Percentiles rank a stretch among this genome's conserved stretches.
Conservation (phyloP, 2,113 vertebrate genomes). For the sheep (Ovis aries) region ARS-UI_Ramb_v3.0 NC_056073.1:22401501-22402000, state of each 20-base stretch:
- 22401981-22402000: background rate
- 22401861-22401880: background rate
- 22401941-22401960: background rate
- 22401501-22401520: background rate
- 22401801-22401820: background rate
- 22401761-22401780: background rate
- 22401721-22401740: background rate
- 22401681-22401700: background rate
- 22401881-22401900: background rate
- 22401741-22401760: background rate
- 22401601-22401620: background rate
- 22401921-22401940: background rate
- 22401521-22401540: background rate
- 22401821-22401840: background rate
- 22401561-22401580: background rate
- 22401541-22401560: background rate
- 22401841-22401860: background rate
- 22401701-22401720: background rate
- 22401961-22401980: background rate
- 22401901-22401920: background rate
- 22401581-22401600: background rate
- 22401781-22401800: background rate
- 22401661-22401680: background rate
- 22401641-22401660: background rate
- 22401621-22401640: background rate